Evolutionary conservation across 2,797 vertebrate species (phyloP).

Genomic region (Acanthiza pusilla): DNA sequence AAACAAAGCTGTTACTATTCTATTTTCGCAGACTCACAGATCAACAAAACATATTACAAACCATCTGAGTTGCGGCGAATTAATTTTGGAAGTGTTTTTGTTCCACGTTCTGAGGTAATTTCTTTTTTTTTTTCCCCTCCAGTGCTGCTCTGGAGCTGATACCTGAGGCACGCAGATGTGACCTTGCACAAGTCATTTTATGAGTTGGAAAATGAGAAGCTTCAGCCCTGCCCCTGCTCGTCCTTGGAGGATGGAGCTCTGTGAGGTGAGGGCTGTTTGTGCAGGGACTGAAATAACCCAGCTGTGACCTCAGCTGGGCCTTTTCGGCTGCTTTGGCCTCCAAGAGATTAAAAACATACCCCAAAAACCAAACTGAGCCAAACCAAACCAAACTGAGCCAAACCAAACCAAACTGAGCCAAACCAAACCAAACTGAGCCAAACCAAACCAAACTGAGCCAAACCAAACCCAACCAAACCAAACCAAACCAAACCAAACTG

Average conservation of each 20-base stretch:
- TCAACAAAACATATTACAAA: neutral
- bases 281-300: neutral
- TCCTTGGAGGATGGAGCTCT: neutral
- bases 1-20: neutral
- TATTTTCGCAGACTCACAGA: neutral
- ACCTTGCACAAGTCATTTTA: constrained; percentile 13
- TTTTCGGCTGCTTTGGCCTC: neutral
- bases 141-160: neutral
- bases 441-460: too few species aligned
- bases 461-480: too few species aligned
- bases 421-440: too few species aligned
- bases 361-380: too few species aligned
- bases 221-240: neutral
- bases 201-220: constrained; percentile 37
- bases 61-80: neutral
- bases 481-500: too few species aligned
- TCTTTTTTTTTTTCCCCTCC: neutral
- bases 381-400: too few species aligned
- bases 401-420: too few species aligned
- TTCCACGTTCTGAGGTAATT: neutral
- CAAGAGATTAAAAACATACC: neutral
- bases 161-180: neutral
- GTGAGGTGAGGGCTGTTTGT: neutral
- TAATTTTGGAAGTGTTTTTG: neutral
- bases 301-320: neutral